Evolutionary conservation across 1,140 invertebrate genomes (phyloP).

Genomic region (Helicoverpa armigera): DNA sequence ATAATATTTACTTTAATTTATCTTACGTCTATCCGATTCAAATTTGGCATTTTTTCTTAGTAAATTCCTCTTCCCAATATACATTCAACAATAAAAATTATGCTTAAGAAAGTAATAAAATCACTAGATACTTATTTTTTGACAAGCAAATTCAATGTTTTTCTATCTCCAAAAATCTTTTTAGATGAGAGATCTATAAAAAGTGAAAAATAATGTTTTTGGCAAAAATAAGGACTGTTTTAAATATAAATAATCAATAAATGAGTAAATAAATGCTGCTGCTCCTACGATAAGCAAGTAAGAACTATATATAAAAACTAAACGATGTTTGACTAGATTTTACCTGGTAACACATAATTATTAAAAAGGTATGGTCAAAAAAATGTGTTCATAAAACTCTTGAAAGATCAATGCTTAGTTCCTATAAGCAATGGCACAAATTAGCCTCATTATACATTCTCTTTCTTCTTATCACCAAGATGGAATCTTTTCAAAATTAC

Average conservation of each 20-base stretch:
- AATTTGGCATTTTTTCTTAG: slow-evolving; percentile 23
- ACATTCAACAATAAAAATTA: slow-evolving; percentile 7
- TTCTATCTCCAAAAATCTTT: too few species aligned
- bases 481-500: too few species aligned
- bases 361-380: not conserved
- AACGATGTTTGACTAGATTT: slow-evolving; percentile 37
- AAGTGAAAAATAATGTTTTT: not conserved
- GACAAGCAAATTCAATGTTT: not conserved
- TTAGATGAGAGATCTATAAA: too few species aligned
- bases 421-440: too few species aligned
- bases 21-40: slow-evolving; percentile 10
- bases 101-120: too few species aligned
- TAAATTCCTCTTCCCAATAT: slow-evolving; percentile 13
- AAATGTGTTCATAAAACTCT: too few species aligned
- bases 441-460: too few species aligned
- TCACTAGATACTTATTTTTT: not conserved
- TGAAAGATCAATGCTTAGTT: too few species aligned
- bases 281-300: not conserved
- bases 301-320: slow-evolving; percentile 15
- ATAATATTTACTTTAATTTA: slow-evolving; percentile 6
- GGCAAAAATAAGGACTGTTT: not conserved
- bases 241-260: not conserved
- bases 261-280: slow-evolving; percentile 36
- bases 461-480: too few species aligned
- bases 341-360: not conserved